Evolutionary conservation across 2,888 invertebrate genomes (phyloP).

Genomic region (Dryomyza anilis): DNA sequence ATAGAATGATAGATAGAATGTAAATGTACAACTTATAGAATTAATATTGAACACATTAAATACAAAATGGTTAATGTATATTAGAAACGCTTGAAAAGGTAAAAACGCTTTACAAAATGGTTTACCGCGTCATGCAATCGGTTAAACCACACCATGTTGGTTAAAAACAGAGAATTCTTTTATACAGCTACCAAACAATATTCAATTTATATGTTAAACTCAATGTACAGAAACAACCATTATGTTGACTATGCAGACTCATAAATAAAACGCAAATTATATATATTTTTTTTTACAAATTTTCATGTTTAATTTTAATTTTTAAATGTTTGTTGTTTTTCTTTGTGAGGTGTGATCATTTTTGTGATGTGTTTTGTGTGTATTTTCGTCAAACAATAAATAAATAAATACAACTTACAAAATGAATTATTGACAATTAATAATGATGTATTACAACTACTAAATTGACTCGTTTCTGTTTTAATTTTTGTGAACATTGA

Average conservation of each 20-base stretch:
- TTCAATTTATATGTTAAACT: background rate
- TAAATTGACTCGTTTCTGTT: background rate
- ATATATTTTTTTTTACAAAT: constrained; percentile 33
- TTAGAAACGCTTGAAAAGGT: constrained; percentile 33
- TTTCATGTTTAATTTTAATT: constrained; percentile 38
- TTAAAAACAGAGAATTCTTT: background rate
- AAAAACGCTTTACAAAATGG: background rate
- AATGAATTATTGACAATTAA: constrained; percentile 9
- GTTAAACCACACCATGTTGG: constrained; percentile 11
- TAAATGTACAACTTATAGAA: background rate
- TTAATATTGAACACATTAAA: no score
- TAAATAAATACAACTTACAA: background rate
- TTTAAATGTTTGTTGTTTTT: constrained; percentile 28
- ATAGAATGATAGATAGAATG: constrained; percentile 35
- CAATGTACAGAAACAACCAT: no score
- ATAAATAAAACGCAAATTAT: constrained; percentile 39
- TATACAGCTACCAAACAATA: background rate
- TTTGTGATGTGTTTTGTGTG: background rate
- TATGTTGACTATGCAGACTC: no score
- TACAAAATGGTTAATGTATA: no score
- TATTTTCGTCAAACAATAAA: background rate
- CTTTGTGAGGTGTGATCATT: constrained; percentile 4
- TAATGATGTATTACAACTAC: constrained; percentile 50
- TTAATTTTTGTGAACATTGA: background rate
- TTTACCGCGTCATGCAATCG: background rate